These are phyloP conservation scores for Petrolisthes manimaculis DNA, from an alignment of 2,888 invertebrate species.

Conservation along the genomic window DNA sequence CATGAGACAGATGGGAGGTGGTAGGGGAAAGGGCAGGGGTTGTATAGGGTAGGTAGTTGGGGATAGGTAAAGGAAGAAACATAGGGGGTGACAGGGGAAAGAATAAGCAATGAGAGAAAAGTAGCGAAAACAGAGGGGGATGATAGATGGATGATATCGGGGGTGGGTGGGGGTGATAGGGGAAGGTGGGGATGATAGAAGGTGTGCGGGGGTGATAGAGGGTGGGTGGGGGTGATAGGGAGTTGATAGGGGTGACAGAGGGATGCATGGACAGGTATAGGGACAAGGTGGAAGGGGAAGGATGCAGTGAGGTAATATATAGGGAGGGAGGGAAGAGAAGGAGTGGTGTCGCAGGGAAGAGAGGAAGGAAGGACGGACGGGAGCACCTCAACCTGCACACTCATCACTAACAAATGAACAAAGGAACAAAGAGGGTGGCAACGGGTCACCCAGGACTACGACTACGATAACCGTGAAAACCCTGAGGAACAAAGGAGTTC, in stretches of 20 bases:
- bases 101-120: not conserved
- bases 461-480: slow-evolving; percentile 8
- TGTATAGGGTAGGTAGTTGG: not conserved
- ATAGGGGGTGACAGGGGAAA: not conserved
- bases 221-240: not conserved
- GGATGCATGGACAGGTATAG: not conserved
- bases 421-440: slow-evolving; percentile 38
- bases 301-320: not conserved
- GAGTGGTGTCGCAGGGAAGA: not conserved
- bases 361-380: not conserved
- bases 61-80: not conserved
- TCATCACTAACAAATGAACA: slow-evolving; percentile 45
- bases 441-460: slow-evolving; percentile 28
- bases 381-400: slow-evolving; percentile 21
- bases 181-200: not conserved
- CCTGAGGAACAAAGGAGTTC: slow-evolving; percentile 14
- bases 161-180: not conserved
- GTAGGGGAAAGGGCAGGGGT: not conserved
- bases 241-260: not conserved
- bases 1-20: not conserved
- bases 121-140: not conserved
- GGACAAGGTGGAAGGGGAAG: not conserved
- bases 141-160: not conserved
- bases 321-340: not conserved
- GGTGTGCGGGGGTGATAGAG: not conserved